A percentile compares a stretch with the other conserved stretches of the same genome.
phyloP scores from a whole-genome alignment of 2,888 invertebrate species.

The Neoascia interrupta region DNA sequence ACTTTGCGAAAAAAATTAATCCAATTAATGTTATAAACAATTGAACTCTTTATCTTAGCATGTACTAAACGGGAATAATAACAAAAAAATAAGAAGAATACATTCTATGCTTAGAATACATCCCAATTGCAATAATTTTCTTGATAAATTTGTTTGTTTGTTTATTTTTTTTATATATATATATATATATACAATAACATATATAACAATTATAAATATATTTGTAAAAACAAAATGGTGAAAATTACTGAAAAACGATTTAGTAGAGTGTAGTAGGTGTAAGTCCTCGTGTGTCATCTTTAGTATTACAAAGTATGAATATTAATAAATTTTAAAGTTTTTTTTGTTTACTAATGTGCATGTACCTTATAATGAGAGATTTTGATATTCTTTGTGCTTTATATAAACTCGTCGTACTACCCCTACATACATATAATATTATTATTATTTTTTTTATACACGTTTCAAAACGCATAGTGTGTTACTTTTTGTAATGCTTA shows the following conservation, averaged over 20 bases:
- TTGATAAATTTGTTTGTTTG: slow-evolving; percentile 52
- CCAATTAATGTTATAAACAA: slow-evolving; percentile 46
- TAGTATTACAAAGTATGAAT: slow-evolving; percentile 49
- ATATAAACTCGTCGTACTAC: not conserved
- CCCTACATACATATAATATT: not conserved
- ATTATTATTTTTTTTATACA: not conserved
- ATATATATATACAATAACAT: slow-evolving; percentile 19
- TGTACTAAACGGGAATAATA: slow-evolving; percentile 34
- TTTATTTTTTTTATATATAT: slow-evolving; percentile 30
- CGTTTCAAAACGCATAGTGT: not conserved
- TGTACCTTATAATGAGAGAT: slow-evolving; percentile 65
- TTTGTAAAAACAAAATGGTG: slow-evolving; percentile 37
- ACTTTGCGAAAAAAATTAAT: slow-evolving; percentile 29
- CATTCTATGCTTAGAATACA: slow-evolving; percentile 57
- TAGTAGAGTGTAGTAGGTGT: slow-evolving; percentile 51
- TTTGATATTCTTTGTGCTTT: slow-evolving; percentile 52
- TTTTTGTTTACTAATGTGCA: slow-evolving; percentile 23
- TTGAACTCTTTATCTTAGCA: slow-evolving; percentile 39
- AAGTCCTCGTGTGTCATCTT: slow-evolving; percentile 66
- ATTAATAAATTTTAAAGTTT: slow-evolving; percentile 16
- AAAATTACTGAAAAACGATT: slow-evolving; percentile 43
- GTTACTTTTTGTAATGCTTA: slow-evolving; percentile 46
- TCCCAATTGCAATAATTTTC: slow-evolving; percentile 66
- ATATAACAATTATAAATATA: slow-evolving; percentile 22
- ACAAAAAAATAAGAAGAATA: slow-evolving; percentile 32